Percentiles rank a stretch among this genome's conserved stretches.
phyloP scores from a whole-genome alignment of 2,797 vertebrate genomes.

The Galago senegalensis region DNA sequence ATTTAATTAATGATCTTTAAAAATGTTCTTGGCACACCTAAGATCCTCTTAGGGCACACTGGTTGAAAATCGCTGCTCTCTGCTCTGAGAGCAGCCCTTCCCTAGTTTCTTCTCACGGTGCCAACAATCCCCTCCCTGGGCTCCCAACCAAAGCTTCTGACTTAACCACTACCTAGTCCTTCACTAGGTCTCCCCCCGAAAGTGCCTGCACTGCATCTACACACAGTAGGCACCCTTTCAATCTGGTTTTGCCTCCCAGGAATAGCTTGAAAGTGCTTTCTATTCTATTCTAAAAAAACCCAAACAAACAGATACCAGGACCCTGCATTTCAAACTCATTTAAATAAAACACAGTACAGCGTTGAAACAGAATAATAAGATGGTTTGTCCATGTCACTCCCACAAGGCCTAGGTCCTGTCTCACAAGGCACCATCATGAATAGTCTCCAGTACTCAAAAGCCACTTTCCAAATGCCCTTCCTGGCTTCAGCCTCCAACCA shows the following conservation, averaged over 20 bases:
- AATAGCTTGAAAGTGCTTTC: conserved; percentile 47
- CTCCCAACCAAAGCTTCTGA: no score
- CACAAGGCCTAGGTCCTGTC: not conserved
- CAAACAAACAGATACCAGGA: not conserved
- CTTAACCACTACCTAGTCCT: no score
- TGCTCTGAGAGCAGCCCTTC: not conserved
- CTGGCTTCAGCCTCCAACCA: not conserved
- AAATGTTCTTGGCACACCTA: no score
- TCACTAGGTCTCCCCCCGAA: no score
- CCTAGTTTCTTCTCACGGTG: not conserved
- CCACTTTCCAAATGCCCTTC: conserved; percentile 13
- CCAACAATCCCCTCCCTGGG: no score
- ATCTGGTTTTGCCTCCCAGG: not conserved
- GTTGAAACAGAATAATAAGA: conserved; percentile 17
- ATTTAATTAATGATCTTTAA: no score
- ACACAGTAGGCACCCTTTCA: not conserved
- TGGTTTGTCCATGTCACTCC: not conserved
- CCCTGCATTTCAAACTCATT: not conserved
- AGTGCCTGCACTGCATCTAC: not conserved
- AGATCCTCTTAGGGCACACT: no score
- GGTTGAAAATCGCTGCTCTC: not conserved
- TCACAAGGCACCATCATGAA: not conserved
- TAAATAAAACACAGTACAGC: not conserved
- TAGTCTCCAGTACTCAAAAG: not conserved
- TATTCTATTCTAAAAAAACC: not conserved